phyloP scores from a whole-genome alignment of 2,888 invertebrate species.

The Idaea aversata region DNA sequence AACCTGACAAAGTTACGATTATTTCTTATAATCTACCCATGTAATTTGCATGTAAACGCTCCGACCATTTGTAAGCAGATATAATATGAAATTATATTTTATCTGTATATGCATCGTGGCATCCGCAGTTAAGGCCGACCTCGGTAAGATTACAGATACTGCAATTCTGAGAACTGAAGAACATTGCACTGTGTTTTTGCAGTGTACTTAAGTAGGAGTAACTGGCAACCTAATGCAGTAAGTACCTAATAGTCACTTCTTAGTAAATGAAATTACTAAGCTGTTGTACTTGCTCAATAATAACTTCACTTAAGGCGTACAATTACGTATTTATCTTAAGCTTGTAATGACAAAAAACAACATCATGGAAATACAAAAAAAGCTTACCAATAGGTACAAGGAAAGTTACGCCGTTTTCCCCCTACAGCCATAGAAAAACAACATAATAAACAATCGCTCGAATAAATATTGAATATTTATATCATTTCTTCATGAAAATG shows the following conservation, averaged over 20 bases:
- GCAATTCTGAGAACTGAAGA: conserved; percentile 65
- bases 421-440: conserved; percentile 17
- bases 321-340: too few species aligned
- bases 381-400: not conserved
- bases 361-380: not conserved
- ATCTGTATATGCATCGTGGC: conserved; percentile 66
- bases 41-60: not conserved
- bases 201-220: not conserved
- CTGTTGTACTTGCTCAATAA: not conserved
- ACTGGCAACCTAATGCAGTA: not conserved
- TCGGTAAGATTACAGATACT: conserved; percentile 61
- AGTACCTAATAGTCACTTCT: not conserved
- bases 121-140: conserved; percentile 57
- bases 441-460: conserved; percentile 26
- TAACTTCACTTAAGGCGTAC: too few species aligned
- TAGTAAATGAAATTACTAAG: not conserved
- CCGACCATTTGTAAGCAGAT: not conserved
- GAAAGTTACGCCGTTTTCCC: conserved; percentile 2
- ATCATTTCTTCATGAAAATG: conserved; percentile 65
- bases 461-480: conserved; percentile 50
- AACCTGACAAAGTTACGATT: too few species aligned
- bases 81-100: conserved; percentile 25
- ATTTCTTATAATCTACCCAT: too few species aligned
- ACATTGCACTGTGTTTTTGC: conserved; percentile 20
- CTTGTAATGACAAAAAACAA: not conserved